Evolutionary conservation across 2,888 invertebrate genomes (phyloP).

Genomic region (Orchesellides sinensis): DNA sequence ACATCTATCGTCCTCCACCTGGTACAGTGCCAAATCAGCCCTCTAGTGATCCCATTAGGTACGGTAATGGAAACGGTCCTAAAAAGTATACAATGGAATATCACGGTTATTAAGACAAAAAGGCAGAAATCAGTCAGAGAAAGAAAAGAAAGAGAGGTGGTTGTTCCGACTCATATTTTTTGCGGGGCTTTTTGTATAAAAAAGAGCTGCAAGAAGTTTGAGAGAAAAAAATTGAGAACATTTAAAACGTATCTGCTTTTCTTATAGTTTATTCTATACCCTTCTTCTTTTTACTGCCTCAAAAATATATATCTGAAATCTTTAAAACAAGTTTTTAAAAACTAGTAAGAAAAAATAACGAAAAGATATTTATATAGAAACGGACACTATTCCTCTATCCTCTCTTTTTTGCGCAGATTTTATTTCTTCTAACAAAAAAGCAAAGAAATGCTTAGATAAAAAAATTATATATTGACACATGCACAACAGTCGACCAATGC

Average conservation of each 20-base stretch:
- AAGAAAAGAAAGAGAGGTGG: too few relatives aligned
- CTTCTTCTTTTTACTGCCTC: constrained; percentile 10
- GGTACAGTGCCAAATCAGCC: constrained; percentile 62
- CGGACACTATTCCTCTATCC: background rate
- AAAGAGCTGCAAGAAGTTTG: background rate
- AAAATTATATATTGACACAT: background rate
- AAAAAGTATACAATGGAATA: constrained; percentile 11
- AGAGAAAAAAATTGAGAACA: background rate
- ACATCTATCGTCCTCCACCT: constrained; percentile 58
- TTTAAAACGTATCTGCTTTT: constrained; percentile 10
- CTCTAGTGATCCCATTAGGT: constrained; percentile 65
- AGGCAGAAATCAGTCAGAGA: background rate
- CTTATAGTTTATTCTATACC: background rate
- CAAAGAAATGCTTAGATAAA: too few relatives aligned
- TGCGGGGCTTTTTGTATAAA: background rate
- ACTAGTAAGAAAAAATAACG: background rate
- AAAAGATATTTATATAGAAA: background rate
- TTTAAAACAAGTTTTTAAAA: background rate
- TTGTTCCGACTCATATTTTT: background rate
- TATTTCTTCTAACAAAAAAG: too few relatives aligned
- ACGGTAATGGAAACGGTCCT: constrained; percentile 51
- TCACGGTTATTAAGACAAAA: background rate
- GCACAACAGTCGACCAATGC: constrained; percentile 41
- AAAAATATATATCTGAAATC: background rate
- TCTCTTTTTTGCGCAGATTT: background rate